Evolutionary conservation across 2,888 invertebrate genomes (phyloP).

Genomic region (Nymphalis c-album): DNA sequence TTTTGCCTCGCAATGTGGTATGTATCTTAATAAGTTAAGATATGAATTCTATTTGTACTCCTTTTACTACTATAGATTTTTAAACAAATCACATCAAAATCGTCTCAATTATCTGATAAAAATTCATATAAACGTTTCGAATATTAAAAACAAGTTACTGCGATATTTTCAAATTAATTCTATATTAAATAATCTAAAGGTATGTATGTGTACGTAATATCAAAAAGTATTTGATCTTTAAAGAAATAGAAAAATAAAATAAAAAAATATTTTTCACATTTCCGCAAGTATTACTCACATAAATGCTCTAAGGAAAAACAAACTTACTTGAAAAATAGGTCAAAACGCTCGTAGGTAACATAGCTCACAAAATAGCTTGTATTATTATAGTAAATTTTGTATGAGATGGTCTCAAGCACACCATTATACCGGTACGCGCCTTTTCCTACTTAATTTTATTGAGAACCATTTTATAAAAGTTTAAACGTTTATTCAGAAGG

Average conservation of each 20-base stretch:
- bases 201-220: too few relatives aligned
- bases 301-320: conserved; percentile 34
- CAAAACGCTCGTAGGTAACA: conserved; percentile 31
- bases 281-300: conserved; percentile 23
- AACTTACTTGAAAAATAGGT: conserved; percentile 35
- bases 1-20: not conserved
- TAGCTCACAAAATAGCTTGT: conserved; percentile 34
- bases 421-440: conserved; percentile 34
- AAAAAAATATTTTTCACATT: conserved; percentile 10
- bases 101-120: too few relatives aligned
- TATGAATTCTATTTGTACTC: too few relatives aligned
- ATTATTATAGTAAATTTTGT: conserved; percentile 37
- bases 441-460: conserved; percentile 34
- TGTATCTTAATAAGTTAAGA: too few relatives aligned
- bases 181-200: too few relatives aligned
- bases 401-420: conserved; percentile 36
- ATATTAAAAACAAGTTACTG: too few relatives aligned
- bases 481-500: conserved; percentile 25
- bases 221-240: not conserved
- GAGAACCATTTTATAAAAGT: conserved; percentile 28
- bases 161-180: too few relatives aligned
- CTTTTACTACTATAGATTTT: too few relatives aligned
- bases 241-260: not conserved
- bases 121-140: too few relatives aligned
- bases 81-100: too few relatives aligned